These are phyloP conservation scores for Sinocyclocheilus anshuiensis DNA, from an alignment of 2,113 vertebrate species.

Conservation along the genomic window DNA sequence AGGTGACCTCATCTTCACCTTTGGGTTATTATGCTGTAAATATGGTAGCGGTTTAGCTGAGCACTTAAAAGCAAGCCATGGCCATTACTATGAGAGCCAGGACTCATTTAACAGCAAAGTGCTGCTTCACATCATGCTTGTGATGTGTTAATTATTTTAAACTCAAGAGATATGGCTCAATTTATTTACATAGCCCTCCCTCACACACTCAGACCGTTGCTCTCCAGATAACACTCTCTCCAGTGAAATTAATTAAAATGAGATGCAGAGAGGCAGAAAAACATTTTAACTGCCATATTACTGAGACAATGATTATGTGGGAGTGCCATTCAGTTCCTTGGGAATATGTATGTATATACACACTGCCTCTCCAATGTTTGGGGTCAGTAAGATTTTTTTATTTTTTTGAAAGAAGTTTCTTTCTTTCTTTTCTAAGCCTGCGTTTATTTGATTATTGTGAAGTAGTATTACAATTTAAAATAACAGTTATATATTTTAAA, in stretches of 20 bases:
- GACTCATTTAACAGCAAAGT: neutral
- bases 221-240: neutral
- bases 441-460: neutral
- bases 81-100: slow-evolving; percentile 1
- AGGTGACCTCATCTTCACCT: slow-evolving; percentile 73
- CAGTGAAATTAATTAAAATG: slow-evolving; percentile 6
- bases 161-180: neutral
- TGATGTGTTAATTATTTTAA: slow-evolving; percentile 23
- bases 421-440: neutral
- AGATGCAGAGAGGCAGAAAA: slow-evolving; percentile 23
- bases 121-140: neutral
- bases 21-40: neutral
- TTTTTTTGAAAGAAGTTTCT: neutral
- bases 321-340: neutral
- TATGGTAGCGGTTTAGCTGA: neutral
- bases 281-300: neutral
- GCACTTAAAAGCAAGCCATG: neutral
- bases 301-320: neutral
- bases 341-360: neutral
- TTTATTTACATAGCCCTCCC: slow-evolving; percentile 28
- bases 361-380: neutral
- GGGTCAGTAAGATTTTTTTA: neutral
- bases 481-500: neutral
- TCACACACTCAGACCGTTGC: neutral
- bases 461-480: neutral